Conservation (phyloP, 2,113 vertebrate species). For the Heliornis fulica region DNA sequence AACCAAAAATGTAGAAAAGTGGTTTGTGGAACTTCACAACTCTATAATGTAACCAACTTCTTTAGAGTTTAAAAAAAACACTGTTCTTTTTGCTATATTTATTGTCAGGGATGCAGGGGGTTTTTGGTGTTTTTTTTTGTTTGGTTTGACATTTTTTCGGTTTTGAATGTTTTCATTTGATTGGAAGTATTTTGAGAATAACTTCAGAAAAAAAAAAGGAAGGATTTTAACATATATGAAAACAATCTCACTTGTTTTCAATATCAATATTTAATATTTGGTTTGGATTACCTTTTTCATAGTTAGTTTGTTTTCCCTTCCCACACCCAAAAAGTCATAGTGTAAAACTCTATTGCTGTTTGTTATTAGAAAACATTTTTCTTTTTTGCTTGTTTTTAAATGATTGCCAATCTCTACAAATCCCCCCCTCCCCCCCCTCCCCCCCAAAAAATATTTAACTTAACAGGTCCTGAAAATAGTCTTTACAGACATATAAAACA, state of each 20-base stretch:
- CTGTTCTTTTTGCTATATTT: background rate
- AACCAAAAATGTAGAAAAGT: background rate
- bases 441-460: background rate
- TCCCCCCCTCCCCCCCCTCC: rapidly evolving
- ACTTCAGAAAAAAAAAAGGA: background rate
- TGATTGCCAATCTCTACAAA: background rate
- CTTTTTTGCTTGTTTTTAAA: background rate
- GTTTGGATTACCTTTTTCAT: background rate
- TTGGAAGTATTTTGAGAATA: background rate
- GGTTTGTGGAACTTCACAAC: background rate
- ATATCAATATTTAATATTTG: background rate
- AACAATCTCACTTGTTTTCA: background rate
- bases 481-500: background rate
- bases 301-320: background rate
- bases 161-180: background rate
- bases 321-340: background rate
- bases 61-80: background rate
- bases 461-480: background rate
- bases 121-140: no score
- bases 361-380: background rate
- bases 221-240: background rate
- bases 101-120: background rate
- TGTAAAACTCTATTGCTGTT: background rate
- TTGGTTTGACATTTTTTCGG: rapidly evolving
- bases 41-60: background rate